Evolutionary conservation across 1,140 invertebrate species (phyloP).

Genomic region (Ruditapes philippinarum): DNA sequence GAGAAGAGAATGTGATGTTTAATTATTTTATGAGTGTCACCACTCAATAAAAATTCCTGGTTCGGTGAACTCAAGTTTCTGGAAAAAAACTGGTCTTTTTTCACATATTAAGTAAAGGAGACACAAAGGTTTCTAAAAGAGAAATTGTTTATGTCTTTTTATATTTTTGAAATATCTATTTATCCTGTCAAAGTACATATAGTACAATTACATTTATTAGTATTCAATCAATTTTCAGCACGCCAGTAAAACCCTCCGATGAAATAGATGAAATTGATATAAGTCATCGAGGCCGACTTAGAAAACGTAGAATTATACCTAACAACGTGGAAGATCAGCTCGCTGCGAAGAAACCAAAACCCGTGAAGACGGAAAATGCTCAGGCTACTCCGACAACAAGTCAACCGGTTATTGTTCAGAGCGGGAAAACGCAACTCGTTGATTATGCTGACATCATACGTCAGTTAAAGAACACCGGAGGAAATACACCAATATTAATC

Average conservation of each 20-base stretch:
- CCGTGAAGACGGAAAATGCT: conserved; percentile 11
- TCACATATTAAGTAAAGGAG: no score
- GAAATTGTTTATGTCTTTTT: no score
- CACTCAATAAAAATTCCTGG: no score
- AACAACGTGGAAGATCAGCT: conserved; percentile 81
- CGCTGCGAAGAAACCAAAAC: conserved; percentile 75
- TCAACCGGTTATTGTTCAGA: conserved; percentile 53
- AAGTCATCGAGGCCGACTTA: conserved; percentile 81
- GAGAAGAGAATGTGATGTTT: no score
- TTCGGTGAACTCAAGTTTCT: no score
- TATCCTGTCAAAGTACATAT: no score
- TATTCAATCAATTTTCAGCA: conserved; percentile 42
- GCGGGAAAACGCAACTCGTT: conserved; percentile 59
- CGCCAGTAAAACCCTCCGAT: conserved; percentile 39
- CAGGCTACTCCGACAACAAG: neutral
- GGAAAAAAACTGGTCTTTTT: no score
- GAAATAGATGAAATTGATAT: conserved; percentile 74
- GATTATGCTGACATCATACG: conserved; percentile 57
- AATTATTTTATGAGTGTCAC: no score
- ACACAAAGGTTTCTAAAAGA: no score
- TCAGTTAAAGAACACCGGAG: conserved; percentile 31
- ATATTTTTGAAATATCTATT: no score
- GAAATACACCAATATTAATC: conserved; percentile 39
- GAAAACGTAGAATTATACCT: conserved; percentile 83
- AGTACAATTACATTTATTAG: no score